Evolutionary conservation across 2,113 vertebrate species (phyloP), one percentile per base, ranked within the genome.

Genomic region (Tauraco erythrolophus): DNA sequence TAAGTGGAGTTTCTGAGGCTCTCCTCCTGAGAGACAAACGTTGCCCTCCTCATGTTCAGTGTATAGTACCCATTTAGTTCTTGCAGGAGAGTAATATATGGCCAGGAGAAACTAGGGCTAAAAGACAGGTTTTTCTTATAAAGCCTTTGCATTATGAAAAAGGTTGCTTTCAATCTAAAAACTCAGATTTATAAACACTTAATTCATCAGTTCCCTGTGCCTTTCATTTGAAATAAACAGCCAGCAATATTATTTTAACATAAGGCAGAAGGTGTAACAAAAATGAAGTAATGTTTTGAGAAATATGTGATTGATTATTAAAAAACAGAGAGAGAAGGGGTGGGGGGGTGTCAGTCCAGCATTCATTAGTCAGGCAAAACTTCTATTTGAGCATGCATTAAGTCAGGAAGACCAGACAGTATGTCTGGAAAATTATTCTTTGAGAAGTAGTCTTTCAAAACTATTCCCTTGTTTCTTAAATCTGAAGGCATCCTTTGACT

Each of bases 191-290:
- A 95, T 96, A 86, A 94, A 96, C 89, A 97, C 92, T 94, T 96
- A 95, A 69, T 97, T 93, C 92, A 75, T 88, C 81, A 95, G 60
- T 82, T 77, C 21, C 70, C 84, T 0, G 1, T 61, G 83, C 77
- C 70, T 95, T 96, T 96, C 85, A 93, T 96, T 97, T 94, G 94
- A 94, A 97, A 96, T 94, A 96, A 96, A 97, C 76, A 96, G 50
- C 31, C 84, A 64, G 89, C 92, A 79, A 83, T 95, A 93, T 96
- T 97, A 96, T 96, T 96, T 95, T 81, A 94, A 97, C 95, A 76
- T 96, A 65, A 98, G 90, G 94, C 97, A 95, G 86, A 95, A 97
- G 92, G 94, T 97, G 95, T 96, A 97, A 95, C 94, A 95, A 97
- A 96, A 86, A 96, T 95, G 70, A 80, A 97, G 93, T 97, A 95